Evolutionary conservation across 2,797 vertebrate species (phyloP).

Genomic region (Cyclura pinguis): DNA sequence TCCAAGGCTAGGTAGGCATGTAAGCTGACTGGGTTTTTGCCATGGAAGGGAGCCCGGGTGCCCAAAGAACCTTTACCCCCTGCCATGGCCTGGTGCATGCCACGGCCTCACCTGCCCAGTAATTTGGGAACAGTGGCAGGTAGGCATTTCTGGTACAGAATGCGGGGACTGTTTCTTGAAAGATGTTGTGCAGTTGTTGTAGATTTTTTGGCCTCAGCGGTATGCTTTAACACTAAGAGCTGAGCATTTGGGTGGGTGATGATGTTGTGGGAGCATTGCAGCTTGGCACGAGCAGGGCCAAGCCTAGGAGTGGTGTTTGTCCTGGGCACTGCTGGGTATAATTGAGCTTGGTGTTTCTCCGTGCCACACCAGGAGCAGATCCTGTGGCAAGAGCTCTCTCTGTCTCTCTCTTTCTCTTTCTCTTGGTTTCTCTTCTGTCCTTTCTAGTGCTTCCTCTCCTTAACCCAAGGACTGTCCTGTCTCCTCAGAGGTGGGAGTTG

Average conservation of each 20-base stretch:
- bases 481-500: neutral
- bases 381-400: slow-evolving; percentile 53
- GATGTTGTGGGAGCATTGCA: slow-evolving; percentile 8
- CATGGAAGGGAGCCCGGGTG: neutral
- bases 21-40: neutral
- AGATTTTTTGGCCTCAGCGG: neutral
- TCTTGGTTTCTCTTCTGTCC: slow-evolving; percentile 64
- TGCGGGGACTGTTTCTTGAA: too few relatives aligned
- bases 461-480: slow-evolving; percentile 44
- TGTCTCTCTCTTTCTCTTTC: slow-evolving; percentile 66
- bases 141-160: too few relatives aligned
- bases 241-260: neutral
- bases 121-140: neutral
- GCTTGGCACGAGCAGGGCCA: neutral
- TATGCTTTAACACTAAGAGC: neutral
- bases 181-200: rapidly evolving
- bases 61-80: neutral
- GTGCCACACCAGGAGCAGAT: slow-evolving; percentile 50
- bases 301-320: neutral
- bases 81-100: too few relatives aligned
- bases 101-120: too few relatives aligned
- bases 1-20: neutral
- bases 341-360: slow-evolving; percentile 62
- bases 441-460: slow-evolving; percentile 44
- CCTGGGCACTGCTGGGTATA: slow-evolving; percentile 48